These are phyloP conservation scores for Linurgus olivaceus DNA, from an alignment of 2,797 vertebrate species.

Conservation along the genomic window DNA sequence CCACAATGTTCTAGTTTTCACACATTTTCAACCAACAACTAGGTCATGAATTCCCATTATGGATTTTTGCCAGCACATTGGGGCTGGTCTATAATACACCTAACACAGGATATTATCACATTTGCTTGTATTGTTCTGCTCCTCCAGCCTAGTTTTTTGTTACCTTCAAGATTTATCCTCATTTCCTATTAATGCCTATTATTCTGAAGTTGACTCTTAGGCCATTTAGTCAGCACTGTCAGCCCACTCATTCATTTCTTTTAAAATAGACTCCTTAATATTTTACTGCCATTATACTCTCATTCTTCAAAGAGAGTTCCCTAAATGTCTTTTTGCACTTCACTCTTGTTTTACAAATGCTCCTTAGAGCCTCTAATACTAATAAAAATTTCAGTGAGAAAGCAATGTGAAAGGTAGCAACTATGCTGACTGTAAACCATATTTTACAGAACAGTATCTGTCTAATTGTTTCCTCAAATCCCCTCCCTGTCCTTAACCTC, in stretches of 20 bases:
- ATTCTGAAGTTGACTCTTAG: background rate
- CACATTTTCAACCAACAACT: background rate
- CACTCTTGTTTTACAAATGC: background rate
- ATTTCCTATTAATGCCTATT: background rate
- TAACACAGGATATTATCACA: background rate
- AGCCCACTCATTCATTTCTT: background rate
- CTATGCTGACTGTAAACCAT: background rate
- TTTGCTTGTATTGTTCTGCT: background rate
- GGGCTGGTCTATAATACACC: background rate
- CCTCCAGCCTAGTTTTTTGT: background rate
- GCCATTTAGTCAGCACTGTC: background rate
- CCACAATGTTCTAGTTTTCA: background rate
- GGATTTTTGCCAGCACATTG: background rate
- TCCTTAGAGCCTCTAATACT: background rate
- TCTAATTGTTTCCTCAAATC: background rate
- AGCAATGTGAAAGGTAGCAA: background rate
- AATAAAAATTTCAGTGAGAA: background rate
- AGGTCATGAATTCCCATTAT: background rate
- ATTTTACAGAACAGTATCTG: background rate
- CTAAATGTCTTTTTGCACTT: background rate
- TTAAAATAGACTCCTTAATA: background rate
- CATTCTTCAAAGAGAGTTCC: background rate
- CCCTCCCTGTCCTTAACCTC: background rate
- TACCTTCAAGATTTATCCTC: background rate
- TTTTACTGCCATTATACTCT: background rate